Evolutionary conservation across 2,888 invertebrate species (phyloP).

Genomic region (Diarsia brunnea): DNA sequence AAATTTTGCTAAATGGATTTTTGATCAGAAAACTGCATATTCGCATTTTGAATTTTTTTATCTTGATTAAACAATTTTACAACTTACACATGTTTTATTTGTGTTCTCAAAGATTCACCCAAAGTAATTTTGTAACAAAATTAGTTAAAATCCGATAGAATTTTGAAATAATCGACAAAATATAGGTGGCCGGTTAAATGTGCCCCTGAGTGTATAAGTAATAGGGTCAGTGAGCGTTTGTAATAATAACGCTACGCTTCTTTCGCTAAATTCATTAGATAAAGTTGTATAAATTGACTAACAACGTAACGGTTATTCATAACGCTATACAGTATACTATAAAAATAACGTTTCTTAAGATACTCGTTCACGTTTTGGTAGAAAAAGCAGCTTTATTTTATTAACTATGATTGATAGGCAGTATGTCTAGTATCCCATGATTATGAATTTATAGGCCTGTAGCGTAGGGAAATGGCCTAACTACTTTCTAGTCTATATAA

Average conservation of each 20-base stretch:
- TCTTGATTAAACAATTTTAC: too few species aligned
- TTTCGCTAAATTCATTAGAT: constrained; percentile 58
- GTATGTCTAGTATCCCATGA: constrained; percentile 32
- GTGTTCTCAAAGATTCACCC: too few species aligned
- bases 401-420: constrained; percentile 3
- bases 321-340: constrained; percentile 14
- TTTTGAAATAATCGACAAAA: too few species aligned
- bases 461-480: constrained; percentile 3
- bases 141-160: too few species aligned
- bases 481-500: constrained; percentile 26
- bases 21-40: too few species aligned
- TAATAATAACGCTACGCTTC: constrained; percentile 46
- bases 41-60: too few species aligned
- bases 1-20: too few species aligned
- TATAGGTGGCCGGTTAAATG: too few species aligned
- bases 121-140: too few species aligned
- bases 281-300: constrained; percentile 59
- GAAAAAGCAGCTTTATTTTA: not conserved
- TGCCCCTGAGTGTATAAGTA: too few species aligned
- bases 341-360: constrained; percentile 43
- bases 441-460: constrained; percentile 34
- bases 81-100: too few species aligned
- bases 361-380: constrained; percentile 4
- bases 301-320: constrained; percentile 59
- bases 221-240: constrained; percentile 37